These are phyloP conservation scores for Drosophila anomalipes DNA, from an alignment of 2,888 invertebrate species.

Conservation along the genomic window DNA sequence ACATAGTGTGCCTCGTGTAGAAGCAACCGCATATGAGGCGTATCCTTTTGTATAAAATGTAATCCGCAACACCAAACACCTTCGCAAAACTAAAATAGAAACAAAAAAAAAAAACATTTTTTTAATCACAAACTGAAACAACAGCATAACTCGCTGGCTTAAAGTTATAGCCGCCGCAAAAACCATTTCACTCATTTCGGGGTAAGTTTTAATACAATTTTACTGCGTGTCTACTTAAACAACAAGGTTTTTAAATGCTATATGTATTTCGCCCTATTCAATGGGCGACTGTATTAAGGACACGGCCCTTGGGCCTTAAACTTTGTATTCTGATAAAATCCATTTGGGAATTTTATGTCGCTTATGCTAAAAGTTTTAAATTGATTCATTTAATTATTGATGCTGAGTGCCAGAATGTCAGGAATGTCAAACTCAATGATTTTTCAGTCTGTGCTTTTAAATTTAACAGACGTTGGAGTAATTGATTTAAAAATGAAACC, in stretches of 20 bases:
- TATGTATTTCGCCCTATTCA: conserved; percentile 5
- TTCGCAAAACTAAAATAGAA: background rate
- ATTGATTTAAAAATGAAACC: conserved; percentile 3
- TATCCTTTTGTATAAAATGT: conserved; percentile 17
- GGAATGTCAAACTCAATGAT: conserved; percentile 7
- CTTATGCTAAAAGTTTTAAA: conserved; percentile 45
- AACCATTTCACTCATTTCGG: conserved; percentile 34
- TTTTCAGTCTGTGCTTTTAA: conserved; percentile 16
- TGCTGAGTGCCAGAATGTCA: conserved; percentile 5
- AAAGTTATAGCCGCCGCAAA: conserved; percentile 40
- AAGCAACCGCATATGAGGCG: conserved; percentile 12
- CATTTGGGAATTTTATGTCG: conserved; percentile 17
- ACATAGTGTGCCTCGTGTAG: conserved; percentile 2
- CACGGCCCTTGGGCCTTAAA: conserved; percentile 1
- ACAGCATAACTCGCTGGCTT: conserved; percentile 45
- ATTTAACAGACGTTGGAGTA: background rate
- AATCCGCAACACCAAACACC: conserved; percentile 2
- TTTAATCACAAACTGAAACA: conserved; percentile 45
- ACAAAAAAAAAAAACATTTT: conserved; percentile 10
- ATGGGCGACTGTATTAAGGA: conserved; percentile 4
- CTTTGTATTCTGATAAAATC: conserved; percentile 23
- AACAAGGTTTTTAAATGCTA: conserved; percentile 5
- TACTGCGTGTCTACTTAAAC: conserved; percentile 14
- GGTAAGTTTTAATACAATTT: conserved; percentile 54
- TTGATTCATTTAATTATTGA: conserved; percentile 54